Conservation (phyloP, 2,797 vertebrate genomes). For the Paedocypris micromegethes region DNA sequence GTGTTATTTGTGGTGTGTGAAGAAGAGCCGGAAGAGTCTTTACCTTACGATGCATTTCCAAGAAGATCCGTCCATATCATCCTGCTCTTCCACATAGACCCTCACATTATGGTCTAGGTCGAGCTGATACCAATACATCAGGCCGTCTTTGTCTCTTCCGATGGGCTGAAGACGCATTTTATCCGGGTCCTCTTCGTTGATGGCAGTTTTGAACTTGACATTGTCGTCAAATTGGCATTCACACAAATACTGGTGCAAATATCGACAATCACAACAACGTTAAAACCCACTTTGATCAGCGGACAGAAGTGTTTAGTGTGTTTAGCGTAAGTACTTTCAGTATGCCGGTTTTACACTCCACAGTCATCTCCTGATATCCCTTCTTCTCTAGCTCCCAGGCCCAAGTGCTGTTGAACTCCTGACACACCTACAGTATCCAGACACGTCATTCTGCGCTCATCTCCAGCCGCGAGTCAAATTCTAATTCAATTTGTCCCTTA, state of each 20-base stretch:
- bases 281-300: too few relatives aligned
- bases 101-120: slow-evolving; percentile 93
- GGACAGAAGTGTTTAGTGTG: background rate
- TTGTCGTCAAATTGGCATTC: slow-evolving; percentile 99
- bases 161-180: slow-evolving; percentile 95
- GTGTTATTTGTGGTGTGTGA: too few relatives aligned
- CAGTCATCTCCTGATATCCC: slow-evolving; percentile 86
- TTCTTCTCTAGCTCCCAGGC: slow-evolving; percentile 98
- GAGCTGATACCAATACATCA: slow-evolving; percentile 97
- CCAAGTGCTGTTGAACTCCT: slow-evolving; percentile 95
- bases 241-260: slow-evolving; percentile 83
- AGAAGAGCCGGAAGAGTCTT: background rate
- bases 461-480: too few relatives aligned
- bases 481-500: too few relatives aligned
- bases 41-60: slow-evolving; percentile 98
- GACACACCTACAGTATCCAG: slow-evolving; percentile 74
- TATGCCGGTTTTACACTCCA: slow-evolving; percentile 89
- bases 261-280: slow-evolving; percentile 3
- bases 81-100: slow-evolving; percentile 93
- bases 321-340: slow-evolving; percentile 76
- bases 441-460: too few relatives aligned
- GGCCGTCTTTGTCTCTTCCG: slow-evolving; percentile 90
- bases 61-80: slow-evolving; percentile 87
- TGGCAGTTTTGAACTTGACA: slow-evolving; percentile 92
- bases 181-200: slow-evolving; percentile 95